Base-by-base conservation (phyloP, 2,888 invertebrate genomes). In the Andrena praecox region DNA sequence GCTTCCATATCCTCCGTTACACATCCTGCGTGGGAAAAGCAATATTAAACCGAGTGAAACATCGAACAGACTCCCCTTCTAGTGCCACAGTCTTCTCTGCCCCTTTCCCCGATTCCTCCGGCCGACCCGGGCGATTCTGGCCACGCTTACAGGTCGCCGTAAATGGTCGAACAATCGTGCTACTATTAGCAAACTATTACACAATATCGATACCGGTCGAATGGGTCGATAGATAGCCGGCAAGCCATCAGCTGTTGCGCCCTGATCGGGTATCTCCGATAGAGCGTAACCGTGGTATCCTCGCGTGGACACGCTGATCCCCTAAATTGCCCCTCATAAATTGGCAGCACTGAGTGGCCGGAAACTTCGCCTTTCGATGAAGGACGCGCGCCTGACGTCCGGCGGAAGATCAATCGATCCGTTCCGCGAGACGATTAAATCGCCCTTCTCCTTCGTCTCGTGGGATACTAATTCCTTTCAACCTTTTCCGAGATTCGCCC, bases 111-210 rank as follows among this genome's bases (percentile, higher is more conserved):
- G 59, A 76, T 33, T 62, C 31, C 66, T 24, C 20, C n/a, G 42
- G 56, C 56, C 54, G 72, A 35, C 63, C 60, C 54, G 29, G 70
- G 70, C 24, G 63, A 72, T 74, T 67, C 69, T 56, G 62, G 73
- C n/a, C 77, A 54, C 87, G 89, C 87, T 87, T 82, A 87, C 85
- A 76, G 85, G 69, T 81, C 82, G 83, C 7, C 80, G 80, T 82
- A 80, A 86, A 85, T 84, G 83, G 70, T 84, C 86, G 87, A 90
- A 91, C 91, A 91, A 92, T 91, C 89, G 87, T 76, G 83, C 82
- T 77, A 85, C 91, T 91, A 92, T 92, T 91, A 91, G 91, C 86
- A 87, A 90, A 90, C 91, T 90, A 91, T 91, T 91, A 90, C 56
- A 56, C 90, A 88, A 89, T 90, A 89, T 89, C 88, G 88, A 89